These are phyloP conservation scores for Theretra japonica DNA, from an alignment of 2,888 invertebrate species.

Conservation along the genomic window DNA sequence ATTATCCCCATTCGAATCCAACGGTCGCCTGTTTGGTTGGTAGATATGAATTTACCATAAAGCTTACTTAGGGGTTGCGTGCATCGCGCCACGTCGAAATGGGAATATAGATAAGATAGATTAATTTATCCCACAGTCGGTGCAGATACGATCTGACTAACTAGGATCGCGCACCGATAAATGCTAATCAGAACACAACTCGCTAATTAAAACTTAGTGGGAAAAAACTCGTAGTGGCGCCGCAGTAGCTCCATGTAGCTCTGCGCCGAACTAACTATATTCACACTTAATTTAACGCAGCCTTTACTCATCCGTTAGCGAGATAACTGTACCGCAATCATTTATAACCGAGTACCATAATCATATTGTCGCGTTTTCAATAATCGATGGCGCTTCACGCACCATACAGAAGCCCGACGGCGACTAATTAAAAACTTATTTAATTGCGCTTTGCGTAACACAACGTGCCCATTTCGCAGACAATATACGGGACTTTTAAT, in stretches of 20 bases:
- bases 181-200: conserved; percentile 48
- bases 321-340: not conserved
- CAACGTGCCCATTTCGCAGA: conserved; percentile 18
- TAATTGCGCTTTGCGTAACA: conserved; percentile 23
- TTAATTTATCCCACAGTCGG: conserved; percentile 45
- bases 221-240: conserved; percentile 23
- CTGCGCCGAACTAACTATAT: not conserved
- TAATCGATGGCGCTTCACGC: conserved; percentile 15
- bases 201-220: conserved; percentile 43
- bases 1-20: not conserved
- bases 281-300: conserved; percentile 2
- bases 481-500: conserved; percentile 30
- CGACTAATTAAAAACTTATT: conserved; percentile 23
- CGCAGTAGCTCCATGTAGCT: not conserved
- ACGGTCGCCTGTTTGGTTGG: not conserved
- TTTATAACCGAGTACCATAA: not conserved
- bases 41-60: conserved; percentile 22
- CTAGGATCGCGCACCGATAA: conserved; percentile 50
- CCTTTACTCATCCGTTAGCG: not conserved
- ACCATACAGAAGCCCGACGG: not conserved
- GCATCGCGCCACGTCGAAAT: conserved; percentile 15
- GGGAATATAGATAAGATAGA: conserved; percentile 39
- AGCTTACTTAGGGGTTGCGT: conserved; percentile 35
- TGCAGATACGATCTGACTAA: conserved; percentile 50
- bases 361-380: conserved; percentile 11